Percentiles rank a stretch among this genome's conserved stretches.
Evolutionary conservation across 2,113 vertebrate genomes (phyloP).

Genomic region (Ceyx cyanopectus): DNA sequence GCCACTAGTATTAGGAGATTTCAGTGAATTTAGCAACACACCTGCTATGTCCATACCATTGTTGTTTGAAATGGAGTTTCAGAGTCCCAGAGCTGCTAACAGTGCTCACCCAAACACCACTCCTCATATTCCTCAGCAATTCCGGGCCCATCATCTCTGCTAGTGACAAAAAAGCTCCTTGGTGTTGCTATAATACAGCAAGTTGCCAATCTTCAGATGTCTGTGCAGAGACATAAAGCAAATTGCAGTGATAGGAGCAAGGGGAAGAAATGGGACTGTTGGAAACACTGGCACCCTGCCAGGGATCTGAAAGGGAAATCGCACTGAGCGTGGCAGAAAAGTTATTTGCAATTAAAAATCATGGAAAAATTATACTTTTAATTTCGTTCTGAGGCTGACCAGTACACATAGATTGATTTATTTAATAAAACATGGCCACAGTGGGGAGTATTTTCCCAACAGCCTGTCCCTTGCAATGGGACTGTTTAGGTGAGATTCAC

Average conservation of each 20-base stretch:
- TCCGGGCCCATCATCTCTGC: background rate
- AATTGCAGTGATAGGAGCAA: background rate
- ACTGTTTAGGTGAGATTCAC: conserved; percentile 39
- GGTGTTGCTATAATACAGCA: background rate
- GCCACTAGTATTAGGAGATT: background rate
- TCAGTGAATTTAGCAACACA: background rate
- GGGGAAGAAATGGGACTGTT: background rate
- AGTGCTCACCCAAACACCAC: background rate
- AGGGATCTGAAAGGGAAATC: background rate
- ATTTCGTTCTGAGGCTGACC: conserved; percentile 21
- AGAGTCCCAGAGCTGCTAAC: background rate
- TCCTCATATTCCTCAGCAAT: background rate
- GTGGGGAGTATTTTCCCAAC: background rate
- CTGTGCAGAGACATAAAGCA: background rate
- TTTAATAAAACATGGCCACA: conserved; percentile 6
- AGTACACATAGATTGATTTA: background rate
- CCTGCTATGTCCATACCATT: background rate
- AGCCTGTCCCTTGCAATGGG: background rate
- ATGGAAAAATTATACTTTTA: background rate
- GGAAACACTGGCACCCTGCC: background rate
- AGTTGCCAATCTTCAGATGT: background rate
- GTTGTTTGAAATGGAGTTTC: background rate
- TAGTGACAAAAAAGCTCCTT: background rate
- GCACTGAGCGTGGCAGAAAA: background rate
- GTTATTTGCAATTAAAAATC: background rate